Base-by-base conservation (phyloP, 2,113 vertebrate genomes). In the Pitta sordida region DNA sequence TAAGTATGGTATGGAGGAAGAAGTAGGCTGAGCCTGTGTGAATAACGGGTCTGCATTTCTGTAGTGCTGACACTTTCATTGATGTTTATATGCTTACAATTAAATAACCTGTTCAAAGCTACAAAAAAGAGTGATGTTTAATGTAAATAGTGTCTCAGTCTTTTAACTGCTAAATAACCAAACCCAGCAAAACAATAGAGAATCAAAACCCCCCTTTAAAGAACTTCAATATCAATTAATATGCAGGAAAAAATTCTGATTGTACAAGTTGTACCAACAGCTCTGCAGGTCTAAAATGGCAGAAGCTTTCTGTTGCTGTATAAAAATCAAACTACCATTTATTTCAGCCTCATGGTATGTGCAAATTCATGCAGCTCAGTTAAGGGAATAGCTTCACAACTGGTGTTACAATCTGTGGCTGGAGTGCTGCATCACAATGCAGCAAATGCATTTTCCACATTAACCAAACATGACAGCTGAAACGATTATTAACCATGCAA, bases 391-490 rank as follows among this genome's bases (percentile, higher is more conserved):
- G 98, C 98, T 98, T 97, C 97, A 97, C 97, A 97, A 97, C 97
- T 97, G 97, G 96, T 95, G 96, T 95, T 96, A 88, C 97, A 97
- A 83, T 97, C 97, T 96, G 98, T 97, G 97, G 96, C 96, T 93
- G 92, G 92, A 98, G 96, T 95, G 96, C 93, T 95, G 96, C 97
- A 97, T 97, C 97, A 97, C 93, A 97, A 95, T 98, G 98, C 98
- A 98, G 97, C 97, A 97, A 97, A 97, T 97, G 97, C 98, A 98
- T 98, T 98, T 98, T 98, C 98, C 98, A 98, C 98, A 98, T 98
- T 99, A 99, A 99, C 98, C 98, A 98, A 98, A 99, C 98, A 99
- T 99, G 99, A 99, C 98, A 98, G 98, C 99, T 98, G 98, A 99
- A 98, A 98, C 86, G 96, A 98, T 98, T 98, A 99, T 99, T 99